A percentile compares a stretch with the other conserved stretches of the same genome.
Evolutionary conservation across 2,113 vertebrate species (phyloP).

Genomic region (Casuarius casuarius): DNA sequence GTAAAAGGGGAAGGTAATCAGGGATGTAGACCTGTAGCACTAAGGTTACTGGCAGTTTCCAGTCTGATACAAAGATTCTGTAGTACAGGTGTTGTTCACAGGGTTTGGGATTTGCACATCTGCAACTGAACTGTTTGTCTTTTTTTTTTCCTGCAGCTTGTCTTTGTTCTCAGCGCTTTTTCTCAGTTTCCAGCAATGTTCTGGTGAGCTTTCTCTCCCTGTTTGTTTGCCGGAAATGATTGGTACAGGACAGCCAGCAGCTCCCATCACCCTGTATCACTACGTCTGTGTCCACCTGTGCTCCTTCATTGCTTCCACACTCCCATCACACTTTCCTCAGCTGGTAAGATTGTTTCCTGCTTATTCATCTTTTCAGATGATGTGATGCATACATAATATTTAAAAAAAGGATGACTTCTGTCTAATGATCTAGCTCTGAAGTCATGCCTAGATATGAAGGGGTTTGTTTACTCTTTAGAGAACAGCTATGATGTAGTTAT

Average conservation of each 20-base stretch:
- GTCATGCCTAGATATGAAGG: neutral
- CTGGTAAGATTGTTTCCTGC: conserved; percentile 81
- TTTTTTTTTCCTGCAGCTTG: conserved; percentile 70
- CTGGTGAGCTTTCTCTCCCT: conserved; percentile 84
- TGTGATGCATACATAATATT: neutral
- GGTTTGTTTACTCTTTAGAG: neutral
- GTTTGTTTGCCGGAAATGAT: conserved; percentile 81
- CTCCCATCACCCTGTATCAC: conserved; percentile 84
- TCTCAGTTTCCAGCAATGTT: conserved; percentile 83
- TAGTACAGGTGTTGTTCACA: neutral
- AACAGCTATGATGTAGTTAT: neutral
- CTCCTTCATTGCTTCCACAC: conserved; percentile 83
- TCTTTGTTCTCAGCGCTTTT: conserved; percentile 86
- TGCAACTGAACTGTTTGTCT: neutral
- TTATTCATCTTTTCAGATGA: neutral
- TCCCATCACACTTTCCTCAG: conserved; percentile 78
- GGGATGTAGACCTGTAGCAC: neutral
- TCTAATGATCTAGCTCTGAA: neutral
- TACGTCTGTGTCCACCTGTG: conserved; percentile 90
- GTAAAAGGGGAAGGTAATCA: neutral
- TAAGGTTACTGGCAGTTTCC: neutral
- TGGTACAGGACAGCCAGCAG: conserved; percentile 79
- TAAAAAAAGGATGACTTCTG: neutral
- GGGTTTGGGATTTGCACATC: neutral
- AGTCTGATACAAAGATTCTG: neutral